Evolutionary conservation across 2,113 vertebrate species (phyloP), one percentile per base, ranked within the genome.

Genomic region (Terrapene triunguis): DNA sequence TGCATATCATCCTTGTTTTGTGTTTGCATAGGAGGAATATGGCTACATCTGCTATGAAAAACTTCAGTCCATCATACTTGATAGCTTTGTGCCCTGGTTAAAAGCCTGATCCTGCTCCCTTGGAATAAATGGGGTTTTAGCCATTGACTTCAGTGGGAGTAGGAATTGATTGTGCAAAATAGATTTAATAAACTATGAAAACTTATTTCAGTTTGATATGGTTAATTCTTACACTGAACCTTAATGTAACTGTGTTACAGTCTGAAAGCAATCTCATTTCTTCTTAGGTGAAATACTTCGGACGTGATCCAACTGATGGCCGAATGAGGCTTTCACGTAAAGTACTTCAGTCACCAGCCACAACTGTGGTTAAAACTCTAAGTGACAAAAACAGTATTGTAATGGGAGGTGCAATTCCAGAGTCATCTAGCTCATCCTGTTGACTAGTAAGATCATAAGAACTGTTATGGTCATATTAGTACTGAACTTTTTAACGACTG

Each of bases 301-400:
- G 99, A 79, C 99, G 99, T 7, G 99, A 99, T 96, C 99, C 99
- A 6, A 99, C 99, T 38, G 99, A 99, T 57, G 99, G 99, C 44
- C 98, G 99, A 94, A 99, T 99, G 99, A 99, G 99, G 85, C 98
- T 99, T 35, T 99, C 99, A 1, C 98, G 99, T 2, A 99, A 99
- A 98, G 99, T 99, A 10, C 99, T 99, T 8, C 99, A 99, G 90
- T 98, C 99, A 78, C 99, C 99, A 12, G 98, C 97, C 85, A 98
- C 98, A 21, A 93, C 97, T 12, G 74, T 98, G 4, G 97, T 99
- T 80, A 99, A 98, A 98, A 99, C 98, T 25, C 94, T 99, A 3
- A 99, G 95, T 81, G 99, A 99, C 35, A 99, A 97, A 94, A 98
- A 98, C 94, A 99, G 99, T 93, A 99, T 99, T 97, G 98, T 98